Percentiles rank a stretch among this genome's conserved stretches.
Conservation (phyloP, 2,888 invertebrate genomes). For the Cinara cedri region DNA sequence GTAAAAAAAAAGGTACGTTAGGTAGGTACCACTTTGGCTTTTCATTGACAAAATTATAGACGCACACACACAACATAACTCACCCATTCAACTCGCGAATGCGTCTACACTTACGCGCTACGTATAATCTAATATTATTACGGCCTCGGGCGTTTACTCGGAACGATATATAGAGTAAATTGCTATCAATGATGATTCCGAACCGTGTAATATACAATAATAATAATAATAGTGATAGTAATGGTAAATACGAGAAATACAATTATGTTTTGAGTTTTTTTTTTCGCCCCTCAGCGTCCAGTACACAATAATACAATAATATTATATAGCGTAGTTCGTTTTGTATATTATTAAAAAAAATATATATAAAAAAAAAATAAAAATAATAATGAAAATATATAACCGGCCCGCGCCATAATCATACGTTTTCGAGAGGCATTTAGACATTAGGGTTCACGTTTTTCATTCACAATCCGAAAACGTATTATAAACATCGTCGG, state of each 20-base stretch:
- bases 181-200: conserved; percentile 19
- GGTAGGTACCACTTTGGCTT: background rate
- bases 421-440: conserved; percentile 36
- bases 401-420: conserved; percentile 36
- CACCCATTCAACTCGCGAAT: conserved; percentile 39
- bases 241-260: background rate
- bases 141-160: conserved; percentile 36
- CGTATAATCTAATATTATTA: background rate
- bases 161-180: conserved; percentile 5
- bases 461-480: conserved; percentile 34
- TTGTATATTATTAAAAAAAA: background rate
- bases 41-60: conserved; percentile 57
- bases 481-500: no score
- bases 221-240: background rate
- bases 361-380: background rate
- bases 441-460: background rate
- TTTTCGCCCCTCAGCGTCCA: background rate
- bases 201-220: conserved; percentile 30
- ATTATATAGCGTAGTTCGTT: conserved; percentile 11
- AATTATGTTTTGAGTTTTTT: background rate
- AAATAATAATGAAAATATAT: no score
- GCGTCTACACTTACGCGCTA: background rate
- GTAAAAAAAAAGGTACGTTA: conserved; percentile 7
- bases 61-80: background rate
- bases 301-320: no score